phyloP scores from a whole-genome alignment of 2,888 invertebrate genomes.

The Rhopalosiphum nymphaeae region DNA sequence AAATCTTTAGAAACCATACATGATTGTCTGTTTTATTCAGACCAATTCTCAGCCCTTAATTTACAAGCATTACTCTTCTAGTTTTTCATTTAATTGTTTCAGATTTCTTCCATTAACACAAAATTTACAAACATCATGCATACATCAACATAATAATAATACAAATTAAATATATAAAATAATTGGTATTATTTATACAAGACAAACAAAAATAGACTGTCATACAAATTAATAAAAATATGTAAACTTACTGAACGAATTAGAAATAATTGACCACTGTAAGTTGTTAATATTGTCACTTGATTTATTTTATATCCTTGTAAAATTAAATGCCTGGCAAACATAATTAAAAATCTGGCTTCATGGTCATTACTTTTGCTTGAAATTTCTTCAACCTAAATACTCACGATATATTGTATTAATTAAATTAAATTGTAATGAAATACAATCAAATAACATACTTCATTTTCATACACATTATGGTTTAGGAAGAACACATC shows the following conservation, averaged over 20 bases:
- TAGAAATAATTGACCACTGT: constrained; percentile 77
- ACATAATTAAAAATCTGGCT: constrained; percentile 75
- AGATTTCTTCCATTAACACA: not conserved
- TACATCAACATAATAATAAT: not conserved
- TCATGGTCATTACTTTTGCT: constrained; percentile 78
- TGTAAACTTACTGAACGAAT: constrained; percentile 53
- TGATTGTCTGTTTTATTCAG: no score
- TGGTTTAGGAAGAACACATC: constrained; percentile 81
- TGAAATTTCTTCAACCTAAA: constrained; percentile 72
- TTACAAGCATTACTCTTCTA: not conserved
- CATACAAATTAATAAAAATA: not conserved
- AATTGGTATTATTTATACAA: not conserved
- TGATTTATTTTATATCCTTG: constrained; percentile 76
- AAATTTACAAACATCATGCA: not conserved
- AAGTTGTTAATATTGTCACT: constrained; percentile 82
- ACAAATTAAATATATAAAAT: not conserved
- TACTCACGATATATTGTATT: not conserved
- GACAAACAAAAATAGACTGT: not conserved
- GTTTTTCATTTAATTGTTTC: not conserved
- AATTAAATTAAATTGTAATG: not conserved
- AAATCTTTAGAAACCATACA: no score
- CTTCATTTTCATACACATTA: constrained; percentile 74
- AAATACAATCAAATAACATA: constrained; percentile 68
- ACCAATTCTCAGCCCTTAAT: not conserved
- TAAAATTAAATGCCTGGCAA: constrained; percentile 76